Conservation (phyloP, 2,888 invertebrate species). For the Leptarthrus brevirostris region DNA sequence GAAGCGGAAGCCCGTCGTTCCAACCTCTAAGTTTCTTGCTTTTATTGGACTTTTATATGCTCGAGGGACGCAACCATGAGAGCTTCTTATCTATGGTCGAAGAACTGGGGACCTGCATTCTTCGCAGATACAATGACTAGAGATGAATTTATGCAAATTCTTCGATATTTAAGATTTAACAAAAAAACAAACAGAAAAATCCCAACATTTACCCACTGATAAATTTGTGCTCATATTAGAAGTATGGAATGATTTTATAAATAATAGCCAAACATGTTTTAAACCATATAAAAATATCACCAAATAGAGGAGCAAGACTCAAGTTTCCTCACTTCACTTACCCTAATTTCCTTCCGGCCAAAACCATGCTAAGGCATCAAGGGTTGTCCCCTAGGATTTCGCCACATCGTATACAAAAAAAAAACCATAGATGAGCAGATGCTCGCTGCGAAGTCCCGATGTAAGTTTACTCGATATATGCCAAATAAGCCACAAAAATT, state of each 20-base stretch:
- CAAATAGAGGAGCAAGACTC: too few species aligned
- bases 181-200: neutral
- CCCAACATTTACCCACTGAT: constrained; percentile 1
- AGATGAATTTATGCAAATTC: constrained; percentile 10
- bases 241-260: constrained; percentile 1
- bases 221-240: neutral
- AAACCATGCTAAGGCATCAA: too few species aligned
- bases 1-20: neutral
- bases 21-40: neutral
- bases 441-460: constrained; percentile 5
- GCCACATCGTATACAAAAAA: too few species aligned
- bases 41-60: constrained; percentile 17
- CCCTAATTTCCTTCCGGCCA: too few species aligned
- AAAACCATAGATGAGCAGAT: constrained; percentile 14
- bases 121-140: constrained; percentile 6
- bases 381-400: too few species aligned
- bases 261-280: constrained; percentile 18
- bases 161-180: neutral
- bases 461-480: constrained; percentile 56
- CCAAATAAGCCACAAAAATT: constrained; percentile 55
- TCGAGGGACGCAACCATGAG: neutral
- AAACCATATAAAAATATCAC: constrained; percentile 29
- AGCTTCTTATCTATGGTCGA: neutral
- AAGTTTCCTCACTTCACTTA: too few species aligned
- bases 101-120: constrained; percentile 1